phyloP scores from a whole-genome alignment of 2,888 invertebrate species.

The Podabrus alpinus region DNA sequence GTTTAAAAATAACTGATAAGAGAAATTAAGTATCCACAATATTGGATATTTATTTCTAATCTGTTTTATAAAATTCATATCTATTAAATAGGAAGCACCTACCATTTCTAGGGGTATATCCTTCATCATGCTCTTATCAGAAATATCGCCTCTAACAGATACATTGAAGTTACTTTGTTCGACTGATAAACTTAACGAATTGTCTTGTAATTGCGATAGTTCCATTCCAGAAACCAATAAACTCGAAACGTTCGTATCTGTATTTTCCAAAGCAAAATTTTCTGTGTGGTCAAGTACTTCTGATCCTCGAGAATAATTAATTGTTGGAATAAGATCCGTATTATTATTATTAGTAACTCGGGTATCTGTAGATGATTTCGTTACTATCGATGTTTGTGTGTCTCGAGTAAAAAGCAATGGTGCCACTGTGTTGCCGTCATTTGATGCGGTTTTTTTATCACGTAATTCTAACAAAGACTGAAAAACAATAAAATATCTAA shows the following conservation, averaged over 20 bases:
- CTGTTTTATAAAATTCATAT: too few relatives aligned
- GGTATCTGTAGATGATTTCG: slow-evolving; percentile 13
- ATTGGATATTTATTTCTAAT: background rate
- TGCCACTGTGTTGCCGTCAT: background rate
- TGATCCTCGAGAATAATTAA: slow-evolving; percentile 49
- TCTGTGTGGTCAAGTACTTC: slow-evolving; percentile 30
- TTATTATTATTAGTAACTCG: background rate
- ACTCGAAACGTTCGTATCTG: slow-evolving; percentile 19
- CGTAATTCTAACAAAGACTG: slow-evolving; percentile 39
- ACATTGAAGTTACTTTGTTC: slow-evolving; percentile 24
- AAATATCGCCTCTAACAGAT: slow-evolving; percentile 4
- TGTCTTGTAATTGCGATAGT: slow-evolving; percentile 31
- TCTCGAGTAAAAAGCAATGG: slow-evolving; percentile 29
- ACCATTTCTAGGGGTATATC: slow-evolving; percentile 51
- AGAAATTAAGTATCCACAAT: background rate
- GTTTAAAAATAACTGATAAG: background rate
- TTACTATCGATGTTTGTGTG: slow-evolving; percentile 45
- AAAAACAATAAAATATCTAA: background rate
- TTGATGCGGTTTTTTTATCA: slow-evolving; percentile 10
- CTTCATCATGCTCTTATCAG: slow-evolving; percentile 36
- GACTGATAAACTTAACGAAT: slow-evolving; percentile 18
- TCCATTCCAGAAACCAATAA: slow-evolving; percentile 27
- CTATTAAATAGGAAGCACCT: slow-evolving; percentile 29
- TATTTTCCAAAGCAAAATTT: slow-evolving; percentile 15
- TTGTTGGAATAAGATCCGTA: slow-evolving; percentile 32